These are phyloP conservation scores for Podilymbus podiceps DNA, from an alignment of 2,113 vertebrate species.

Conservation along the genomic window DNA sequence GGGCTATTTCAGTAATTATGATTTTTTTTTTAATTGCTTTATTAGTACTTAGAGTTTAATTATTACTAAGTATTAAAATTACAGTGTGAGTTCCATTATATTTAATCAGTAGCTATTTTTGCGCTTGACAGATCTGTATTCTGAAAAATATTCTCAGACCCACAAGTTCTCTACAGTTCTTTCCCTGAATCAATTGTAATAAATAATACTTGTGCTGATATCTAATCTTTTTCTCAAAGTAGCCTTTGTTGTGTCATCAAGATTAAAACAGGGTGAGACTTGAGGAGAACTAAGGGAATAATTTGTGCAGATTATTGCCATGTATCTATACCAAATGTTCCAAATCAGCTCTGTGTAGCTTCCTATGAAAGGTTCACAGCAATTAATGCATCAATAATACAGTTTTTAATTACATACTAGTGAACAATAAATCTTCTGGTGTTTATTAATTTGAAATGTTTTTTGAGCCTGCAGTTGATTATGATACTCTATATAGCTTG, in stretches of 20 bases:
- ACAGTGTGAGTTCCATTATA: background rate
- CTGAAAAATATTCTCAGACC: background rate
- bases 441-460: conserved; percentile 26
- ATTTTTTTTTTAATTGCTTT: background rate
- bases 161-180: background rate
- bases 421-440: background rate
- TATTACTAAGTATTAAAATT: background rate
- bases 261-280: background rate
- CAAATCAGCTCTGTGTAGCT: background rate
- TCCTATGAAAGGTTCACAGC: background rate
- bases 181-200: background rate
- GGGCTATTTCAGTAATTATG: background rate
- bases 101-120: background rate
- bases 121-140: background rate
- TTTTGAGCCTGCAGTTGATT: background rate
- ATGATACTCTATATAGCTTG: background rate
- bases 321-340: background rate
- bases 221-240: background rate
- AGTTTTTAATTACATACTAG: conserved; percentile 7
- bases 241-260: background rate
- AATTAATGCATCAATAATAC: background rate
- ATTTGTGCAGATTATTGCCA: background rate
- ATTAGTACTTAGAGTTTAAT: background rate
- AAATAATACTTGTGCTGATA: background rate
- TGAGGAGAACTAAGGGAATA: background rate